A percentile compares a stretch with the other conserved stretches of the same genome.
These are phyloP conservation scores for Microtus montanus DNA, from an alignment of 2,113 vertebrate genomes.

Conservation along the genomic window DNA sequence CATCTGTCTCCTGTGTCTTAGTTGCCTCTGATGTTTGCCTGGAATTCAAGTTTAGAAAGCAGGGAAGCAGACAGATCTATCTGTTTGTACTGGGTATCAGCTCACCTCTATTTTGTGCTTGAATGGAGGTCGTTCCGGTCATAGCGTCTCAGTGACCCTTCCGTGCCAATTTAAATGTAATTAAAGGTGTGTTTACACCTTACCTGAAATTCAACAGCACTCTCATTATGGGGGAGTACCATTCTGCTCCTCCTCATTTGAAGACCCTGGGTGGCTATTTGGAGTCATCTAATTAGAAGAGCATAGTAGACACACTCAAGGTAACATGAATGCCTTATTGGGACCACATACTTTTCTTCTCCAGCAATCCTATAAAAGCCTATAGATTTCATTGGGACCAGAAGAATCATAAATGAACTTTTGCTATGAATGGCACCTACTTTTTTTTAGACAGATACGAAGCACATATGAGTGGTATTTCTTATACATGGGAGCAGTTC, in stretches of 20 bases:
- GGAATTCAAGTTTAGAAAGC: constrained; percentile 17
- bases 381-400: background rate
- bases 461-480: background rate
- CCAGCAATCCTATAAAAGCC: background rate
- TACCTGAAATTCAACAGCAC: background rate
- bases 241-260: background rate
- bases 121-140: background rate
- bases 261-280: background rate
- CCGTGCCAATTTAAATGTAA: background rate
- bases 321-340: constrained; percentile 6
- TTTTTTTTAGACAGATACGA: background rate
- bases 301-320: background rate
- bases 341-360: background rate
- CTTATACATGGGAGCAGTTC: background rate
- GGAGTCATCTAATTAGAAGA: constrained; percentile 24
- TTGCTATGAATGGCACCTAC: background rate
- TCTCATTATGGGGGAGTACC: background rate
- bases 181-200: constrained; percentile 1
- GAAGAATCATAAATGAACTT: background rate
- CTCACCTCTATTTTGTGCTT: background rate
- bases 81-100: background rate
- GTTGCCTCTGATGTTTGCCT: background rate
- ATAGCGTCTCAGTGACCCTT: background rate
- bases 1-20: background rate
- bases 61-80: background rate